Base-by-base conservation (phyloP, 1,140 invertebrate species). In the Drosophila melanica region DNA sequence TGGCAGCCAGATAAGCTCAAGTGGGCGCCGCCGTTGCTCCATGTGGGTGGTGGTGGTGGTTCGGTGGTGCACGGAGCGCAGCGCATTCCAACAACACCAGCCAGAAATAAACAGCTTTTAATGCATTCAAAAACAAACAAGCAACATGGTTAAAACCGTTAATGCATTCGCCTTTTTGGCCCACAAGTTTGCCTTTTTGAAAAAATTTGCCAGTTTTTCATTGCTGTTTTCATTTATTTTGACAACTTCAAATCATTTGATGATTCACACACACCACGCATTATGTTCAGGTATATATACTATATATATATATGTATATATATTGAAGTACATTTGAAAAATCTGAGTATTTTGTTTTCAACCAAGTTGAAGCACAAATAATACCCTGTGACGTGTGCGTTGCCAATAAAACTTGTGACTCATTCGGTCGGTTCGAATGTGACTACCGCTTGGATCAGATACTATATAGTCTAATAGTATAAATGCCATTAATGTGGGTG, bases 231-330 rank as follows among this genome's bases (percentile, higher is more conserved):
- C 20, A 23, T 23, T 4, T 23, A 3, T 27, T 27, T 27, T 86
- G 81, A 87, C 81, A 86, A 87, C 67, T 81, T 81, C 66, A 53
- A 62, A 78, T 86, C 55, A 69, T 59, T 48, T 65, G 75, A 82
- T 86, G 81, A 86, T 73, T 86, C 81, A 86, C 63, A 77, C 47
- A 39, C 10, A 8, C 11, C 45, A n/a, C n/a, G 35, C 11, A 20
- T 23, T 23, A 3, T 23, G 20, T 23, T 23, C 2, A 23, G 18
- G 44, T 51, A 18, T 44, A 57, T 16, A 39, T 75, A 71, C 48
- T 59, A 81, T 9, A 30, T 37, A 37, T 12, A 33, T 35, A 12
- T 16, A 53, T 11, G 6, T 39, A 11, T 58, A 10, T 18, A 33
- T 58, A 45, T 45, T 45, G 65, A 73, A 44, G 63, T 35, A 23